phyloP scores from a whole-genome alignment of 2,113 vertebrate species.

The Cromileptes altivelis region DNA sequence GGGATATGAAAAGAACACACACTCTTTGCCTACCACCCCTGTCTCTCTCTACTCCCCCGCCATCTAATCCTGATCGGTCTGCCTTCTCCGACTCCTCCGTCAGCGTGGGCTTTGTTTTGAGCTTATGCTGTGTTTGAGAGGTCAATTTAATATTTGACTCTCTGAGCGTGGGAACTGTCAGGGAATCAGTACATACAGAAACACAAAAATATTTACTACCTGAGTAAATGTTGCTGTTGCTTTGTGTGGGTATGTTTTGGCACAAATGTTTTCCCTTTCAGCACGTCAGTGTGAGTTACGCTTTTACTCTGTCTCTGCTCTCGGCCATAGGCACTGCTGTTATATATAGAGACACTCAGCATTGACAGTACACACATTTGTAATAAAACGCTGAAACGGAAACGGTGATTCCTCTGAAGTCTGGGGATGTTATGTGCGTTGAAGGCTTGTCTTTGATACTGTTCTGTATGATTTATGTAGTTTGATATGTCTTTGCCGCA shows the following conservation, averaged over 20 bases:
- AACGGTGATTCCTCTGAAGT: neutral
- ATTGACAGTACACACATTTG: neutral
- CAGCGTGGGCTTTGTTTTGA: slow-evolving; percentile 85
- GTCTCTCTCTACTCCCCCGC: slow-evolving; percentile 54
- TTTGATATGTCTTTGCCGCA: neutral
- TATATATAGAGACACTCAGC: neutral
- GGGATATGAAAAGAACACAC: slow-evolving; percentile 69
- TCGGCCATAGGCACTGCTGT: neutral
- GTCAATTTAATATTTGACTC: slow-evolving; percentile 18
- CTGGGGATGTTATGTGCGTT: no score
- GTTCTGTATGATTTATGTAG: neutral
- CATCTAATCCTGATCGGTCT: slow-evolving; percentile 85
- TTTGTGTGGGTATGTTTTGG: neutral
- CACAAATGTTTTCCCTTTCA: neutral
- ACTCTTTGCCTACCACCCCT: slow-evolving; percentile 25
- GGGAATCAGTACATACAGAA: neutral
- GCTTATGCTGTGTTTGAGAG: slow-evolving; percentile 28
- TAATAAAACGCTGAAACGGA: neutral
- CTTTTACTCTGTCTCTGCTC: slow-evolving; percentile 13
- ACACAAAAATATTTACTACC: slow-evolving; percentile 9
- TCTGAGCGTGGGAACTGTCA: neutral
- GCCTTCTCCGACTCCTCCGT: slow-evolving; percentile 70
- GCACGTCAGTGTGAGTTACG: slow-evolving; percentile 23
- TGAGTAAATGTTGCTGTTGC: slow-evolving; percentile 6
- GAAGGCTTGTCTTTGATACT: no score